Conservation (phyloP, 2,797 vertebrate species). For the Selene dorsalis region DNA sequence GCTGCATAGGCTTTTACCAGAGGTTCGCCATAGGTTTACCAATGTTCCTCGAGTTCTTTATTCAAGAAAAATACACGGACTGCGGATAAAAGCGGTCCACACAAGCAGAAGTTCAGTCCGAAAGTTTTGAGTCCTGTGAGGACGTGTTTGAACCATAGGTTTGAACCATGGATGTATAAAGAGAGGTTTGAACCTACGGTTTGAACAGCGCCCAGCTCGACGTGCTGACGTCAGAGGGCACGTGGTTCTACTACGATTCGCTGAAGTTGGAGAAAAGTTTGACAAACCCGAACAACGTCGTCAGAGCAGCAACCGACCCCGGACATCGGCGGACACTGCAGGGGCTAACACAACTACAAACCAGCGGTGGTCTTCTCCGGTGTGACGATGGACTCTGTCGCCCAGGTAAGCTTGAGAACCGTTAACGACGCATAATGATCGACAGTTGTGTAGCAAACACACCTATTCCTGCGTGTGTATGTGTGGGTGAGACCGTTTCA, state of each 20-base stretch:
- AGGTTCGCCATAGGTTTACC: no score
- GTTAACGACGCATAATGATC: slow-evolving; percentile 22
- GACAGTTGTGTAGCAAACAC: slow-evolving; percentile 6
- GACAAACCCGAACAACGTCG: slow-evolving; percentile 46
- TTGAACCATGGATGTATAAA: no score
- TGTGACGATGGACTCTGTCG: slow-evolving; percentile 61
- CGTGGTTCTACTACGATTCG: slow-evolving; percentile 57
- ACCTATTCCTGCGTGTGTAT: not conserved
- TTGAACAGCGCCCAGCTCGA: slow-evolving; percentile 19
- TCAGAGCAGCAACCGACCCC: not conserved
- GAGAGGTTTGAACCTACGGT: no score
- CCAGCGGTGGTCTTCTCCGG: not conserved
- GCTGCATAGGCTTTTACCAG: no score
- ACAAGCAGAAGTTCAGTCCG: no score
- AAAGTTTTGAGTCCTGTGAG: no score
- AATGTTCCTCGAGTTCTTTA: no score
- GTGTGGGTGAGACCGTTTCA: not conserved
- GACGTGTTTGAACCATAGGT: no score
- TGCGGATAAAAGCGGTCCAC: no score
- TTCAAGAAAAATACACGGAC: no score
- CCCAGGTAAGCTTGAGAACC: slow-evolving; percentile 66
- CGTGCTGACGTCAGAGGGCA: slow-evolving; percentile 60
- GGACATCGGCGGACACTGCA: not conserved
- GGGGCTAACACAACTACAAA: not conserved
- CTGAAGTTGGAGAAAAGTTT: slow-evolving; percentile 74